A percentile compares a stretch with the other conserved stretches of the same genome.
Conservation (phyloP, 2,113 vertebrate genomes). For the Pogonocichla stellata region DNA sequence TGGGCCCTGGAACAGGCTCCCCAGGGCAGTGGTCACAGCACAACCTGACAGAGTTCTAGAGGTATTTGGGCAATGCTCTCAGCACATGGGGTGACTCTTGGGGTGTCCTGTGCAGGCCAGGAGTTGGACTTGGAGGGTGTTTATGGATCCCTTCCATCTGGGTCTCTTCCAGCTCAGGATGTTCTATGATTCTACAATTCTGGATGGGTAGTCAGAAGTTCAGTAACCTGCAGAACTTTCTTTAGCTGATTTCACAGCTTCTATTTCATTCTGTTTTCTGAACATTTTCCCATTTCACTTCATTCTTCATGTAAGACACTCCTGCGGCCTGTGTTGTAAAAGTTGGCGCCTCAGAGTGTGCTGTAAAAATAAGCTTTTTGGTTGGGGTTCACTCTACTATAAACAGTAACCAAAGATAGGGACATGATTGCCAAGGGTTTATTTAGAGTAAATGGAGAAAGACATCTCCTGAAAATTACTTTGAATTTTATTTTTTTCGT, state of each 20-base stretch:
- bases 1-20: background rate
- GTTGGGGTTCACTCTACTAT: background rate
- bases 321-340: background rate
- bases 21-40: background rate
- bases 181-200: background rate
- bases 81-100: background rate
- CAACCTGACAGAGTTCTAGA: background rate
- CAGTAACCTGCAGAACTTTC: background rate
- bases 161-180: background rate
- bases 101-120: background rate
- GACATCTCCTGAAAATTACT: background rate
- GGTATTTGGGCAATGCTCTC: background rate
- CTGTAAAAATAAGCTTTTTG: background rate
- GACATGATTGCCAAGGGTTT: background rate
- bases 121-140: fast-evolving
- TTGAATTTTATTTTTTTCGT: background rate
- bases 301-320: background rate
- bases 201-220: background rate
- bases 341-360: background rate
- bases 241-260: background rate
- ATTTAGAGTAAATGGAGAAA: background rate
- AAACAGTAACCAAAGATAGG: background rate
- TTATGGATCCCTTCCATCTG: background rate
- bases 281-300: background rate
- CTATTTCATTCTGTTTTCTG: background rate